Evolutionary conservation across 1,140 invertebrate species (phyloP).

Genomic region (Cydia fagiglandana): DNA sequence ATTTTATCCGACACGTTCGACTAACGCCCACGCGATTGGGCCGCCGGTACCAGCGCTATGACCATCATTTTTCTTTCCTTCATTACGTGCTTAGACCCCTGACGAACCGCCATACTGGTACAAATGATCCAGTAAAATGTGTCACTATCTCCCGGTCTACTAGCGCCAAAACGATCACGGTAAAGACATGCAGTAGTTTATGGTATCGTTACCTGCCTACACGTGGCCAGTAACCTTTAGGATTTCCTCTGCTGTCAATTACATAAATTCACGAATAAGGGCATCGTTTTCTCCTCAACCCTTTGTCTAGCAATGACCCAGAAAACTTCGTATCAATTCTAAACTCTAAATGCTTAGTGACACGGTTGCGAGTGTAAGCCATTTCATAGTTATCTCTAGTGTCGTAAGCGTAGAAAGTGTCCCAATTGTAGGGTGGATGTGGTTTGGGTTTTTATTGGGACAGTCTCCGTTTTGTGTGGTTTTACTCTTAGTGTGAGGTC

Average conservation of each 20-base stretch:
- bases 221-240: slow-evolving; percentile 7
- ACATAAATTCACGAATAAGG: slow-evolving; percentile 46
- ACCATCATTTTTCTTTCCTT: no score
- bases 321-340: slow-evolving; percentile 42
- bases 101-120: no score
- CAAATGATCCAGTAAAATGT: no score
- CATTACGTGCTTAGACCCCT: no score
- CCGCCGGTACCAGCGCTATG: no score
- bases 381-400: slow-evolving; percentile 48
- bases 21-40: no score
- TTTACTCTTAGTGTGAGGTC: background rate
- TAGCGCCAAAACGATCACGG: background rate
- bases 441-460: slow-evolving; percentile 28
- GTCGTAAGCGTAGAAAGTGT: slow-evolving; percentile 62
- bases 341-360: slow-evolving; percentile 28
- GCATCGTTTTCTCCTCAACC: slow-evolving; percentile 46
- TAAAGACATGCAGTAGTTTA: background rate
- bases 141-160: no score
- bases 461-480: slow-evolving; percentile 17
- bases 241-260: slow-evolving; percentile 29
- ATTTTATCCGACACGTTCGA: no score
- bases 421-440: slow-evolving; percentile 49
- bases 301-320: slow-evolving; percentile 38
- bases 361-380: slow-evolving; percentile 42
- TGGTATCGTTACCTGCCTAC: background rate